Conservation (phyloP, 2,113 vertebrate species). For the Urocynchramus pylzowi region DNA sequence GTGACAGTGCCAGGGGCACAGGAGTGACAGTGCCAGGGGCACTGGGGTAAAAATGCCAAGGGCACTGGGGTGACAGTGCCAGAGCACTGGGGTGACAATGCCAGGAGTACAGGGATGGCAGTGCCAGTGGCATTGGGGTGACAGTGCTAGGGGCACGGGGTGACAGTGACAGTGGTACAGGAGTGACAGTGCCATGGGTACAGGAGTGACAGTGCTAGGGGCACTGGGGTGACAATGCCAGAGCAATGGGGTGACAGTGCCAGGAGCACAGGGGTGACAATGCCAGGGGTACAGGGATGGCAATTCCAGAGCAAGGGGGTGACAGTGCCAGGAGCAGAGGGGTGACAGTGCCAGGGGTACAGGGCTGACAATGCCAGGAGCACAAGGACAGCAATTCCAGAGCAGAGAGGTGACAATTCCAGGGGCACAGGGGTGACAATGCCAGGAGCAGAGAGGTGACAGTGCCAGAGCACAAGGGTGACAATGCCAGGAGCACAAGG, state of each 20-base stretch:
- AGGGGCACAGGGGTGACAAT: fast-evolving
- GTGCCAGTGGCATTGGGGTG: background rate
- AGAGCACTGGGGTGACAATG: fast-evolving
- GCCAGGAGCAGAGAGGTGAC: background rate
- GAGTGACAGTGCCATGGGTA: background rate
- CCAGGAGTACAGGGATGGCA: background rate
- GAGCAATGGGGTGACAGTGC: background rate
- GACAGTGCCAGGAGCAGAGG: background rate
- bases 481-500: too few species aligned
- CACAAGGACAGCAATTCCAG: too few species aligned
- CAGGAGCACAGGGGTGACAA: background rate
- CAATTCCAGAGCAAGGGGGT: fast-evolving
- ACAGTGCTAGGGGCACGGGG: background rate
- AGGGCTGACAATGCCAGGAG: background rate
- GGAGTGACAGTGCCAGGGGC: background rate
- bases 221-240: background rate
- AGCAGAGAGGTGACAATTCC: background rate
- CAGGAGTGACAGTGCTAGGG: background rate
- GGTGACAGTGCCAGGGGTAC: background rate
- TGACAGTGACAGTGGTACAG: too few species aligned
- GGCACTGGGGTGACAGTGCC: fast-evolving
- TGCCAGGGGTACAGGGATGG: background rate
- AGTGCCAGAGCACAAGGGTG: too few species aligned
- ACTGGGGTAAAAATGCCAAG: fast-evolving
- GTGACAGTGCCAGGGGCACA: fast-evolving